A percentile compares a stretch with the other conserved stretches of the same genome.
These are phyloP conservation scores for Danionella dracula DNA, from an alignment of 2,797 vertebrate genomes.

Conservation along the genomic window DNA sequence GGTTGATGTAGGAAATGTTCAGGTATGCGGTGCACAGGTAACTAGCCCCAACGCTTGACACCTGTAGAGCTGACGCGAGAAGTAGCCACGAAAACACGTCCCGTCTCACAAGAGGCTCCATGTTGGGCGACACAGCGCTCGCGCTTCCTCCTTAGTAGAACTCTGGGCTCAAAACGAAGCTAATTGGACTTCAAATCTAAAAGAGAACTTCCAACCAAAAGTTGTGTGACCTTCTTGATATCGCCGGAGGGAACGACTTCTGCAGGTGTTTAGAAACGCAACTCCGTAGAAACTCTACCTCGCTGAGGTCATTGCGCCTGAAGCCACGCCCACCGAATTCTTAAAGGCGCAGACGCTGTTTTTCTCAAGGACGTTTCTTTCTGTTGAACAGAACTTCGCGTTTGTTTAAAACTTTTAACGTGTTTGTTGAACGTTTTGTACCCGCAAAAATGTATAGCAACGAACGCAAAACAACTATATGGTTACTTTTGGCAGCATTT, in stretches of 20 bases:
- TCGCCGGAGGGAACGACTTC: neutral
- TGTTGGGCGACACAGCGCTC: neutral
- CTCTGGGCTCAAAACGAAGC: neutral
- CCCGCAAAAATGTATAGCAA: no score
- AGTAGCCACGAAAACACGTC: constrained; percentile 38
- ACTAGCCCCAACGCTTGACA: constrained; percentile 47
- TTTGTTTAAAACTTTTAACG: neutral
- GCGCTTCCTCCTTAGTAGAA: no score
- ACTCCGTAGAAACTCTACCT: constrained; percentile 16
- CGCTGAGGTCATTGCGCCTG: neutral
- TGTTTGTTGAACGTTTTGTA: no score
- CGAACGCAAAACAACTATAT: no score
- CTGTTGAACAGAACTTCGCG: neutral
- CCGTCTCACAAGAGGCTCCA: constrained; percentile 26
- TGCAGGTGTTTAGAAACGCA: constrained; percentile 12
- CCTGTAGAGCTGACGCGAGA: constrained; percentile 36
- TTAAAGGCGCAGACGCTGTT: neutral
- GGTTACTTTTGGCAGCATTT: no score
- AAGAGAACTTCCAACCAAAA: neutral
- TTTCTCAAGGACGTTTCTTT: neutral
- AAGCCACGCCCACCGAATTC: neutral
- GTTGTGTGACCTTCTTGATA: neutral
- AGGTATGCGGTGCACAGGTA: constrained; percentile 71
- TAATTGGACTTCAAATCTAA: neutral
- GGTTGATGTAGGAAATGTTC: constrained; percentile 66